Conservation (phyloP, 2,888 invertebrate genomes). For the Ashinkailepas kermadecensis region DNA sequence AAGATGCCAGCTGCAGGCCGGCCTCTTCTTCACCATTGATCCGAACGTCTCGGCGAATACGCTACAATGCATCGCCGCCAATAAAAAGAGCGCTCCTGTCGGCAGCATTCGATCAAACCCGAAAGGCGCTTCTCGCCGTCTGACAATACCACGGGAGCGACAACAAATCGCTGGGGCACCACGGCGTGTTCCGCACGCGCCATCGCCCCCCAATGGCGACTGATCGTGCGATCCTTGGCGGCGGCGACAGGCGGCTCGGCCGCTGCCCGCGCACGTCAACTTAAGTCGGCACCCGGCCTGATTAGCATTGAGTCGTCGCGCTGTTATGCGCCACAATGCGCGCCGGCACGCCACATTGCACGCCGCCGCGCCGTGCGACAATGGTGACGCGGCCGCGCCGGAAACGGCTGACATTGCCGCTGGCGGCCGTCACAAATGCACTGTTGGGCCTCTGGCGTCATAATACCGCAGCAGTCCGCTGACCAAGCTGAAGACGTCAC, state of each 20-base stretch:
- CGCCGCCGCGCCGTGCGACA: neutral
- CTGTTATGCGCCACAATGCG: neutral
- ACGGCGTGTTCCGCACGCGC: neutral
- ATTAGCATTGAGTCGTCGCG: slow-evolving; percentile 13
- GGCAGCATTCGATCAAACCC: too few species aligned
- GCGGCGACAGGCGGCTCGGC: too few species aligned
- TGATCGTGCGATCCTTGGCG: neutral
- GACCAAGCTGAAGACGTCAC: too few species aligned
- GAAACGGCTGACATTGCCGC: neutral
- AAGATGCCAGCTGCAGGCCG: too few species aligned
- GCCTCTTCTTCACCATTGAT: too few species aligned
- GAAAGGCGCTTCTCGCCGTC: too few species aligned
- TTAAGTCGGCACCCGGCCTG: neutral
- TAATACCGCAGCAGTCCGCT: too few species aligned
- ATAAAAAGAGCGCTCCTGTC: too few species aligned
- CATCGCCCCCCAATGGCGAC: neutral
- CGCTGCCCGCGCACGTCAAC: neutral
- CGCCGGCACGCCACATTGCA: neutral
- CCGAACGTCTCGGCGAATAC: too few species aligned
- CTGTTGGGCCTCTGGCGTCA: neutral
- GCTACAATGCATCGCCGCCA: too few species aligned
- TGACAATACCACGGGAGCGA: too few species aligned
- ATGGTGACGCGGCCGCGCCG: neutral
- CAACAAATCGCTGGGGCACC: too few species aligned
- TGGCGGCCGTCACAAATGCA: neutral